Conservation (phyloP, 2,888 invertebrate species). For the Artemia sinica region DNA sequence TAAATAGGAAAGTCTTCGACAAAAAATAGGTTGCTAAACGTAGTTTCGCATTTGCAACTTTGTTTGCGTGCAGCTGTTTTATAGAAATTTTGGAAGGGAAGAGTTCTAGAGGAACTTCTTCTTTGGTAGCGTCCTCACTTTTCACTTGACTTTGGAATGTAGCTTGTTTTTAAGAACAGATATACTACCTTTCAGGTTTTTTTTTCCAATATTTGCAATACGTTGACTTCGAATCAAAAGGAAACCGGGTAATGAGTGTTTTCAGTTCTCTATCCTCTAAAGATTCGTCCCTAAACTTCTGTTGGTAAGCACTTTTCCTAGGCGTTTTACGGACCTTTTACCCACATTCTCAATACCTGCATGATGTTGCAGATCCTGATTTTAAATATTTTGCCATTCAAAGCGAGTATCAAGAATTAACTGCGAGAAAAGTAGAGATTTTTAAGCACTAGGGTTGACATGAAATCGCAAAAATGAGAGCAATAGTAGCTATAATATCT, state of each 20-base stretch:
- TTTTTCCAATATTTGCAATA: background rate
- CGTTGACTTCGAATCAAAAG: constrained; percentile 6
- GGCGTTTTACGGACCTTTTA: background rate
- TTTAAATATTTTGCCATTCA: no score
- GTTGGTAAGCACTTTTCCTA: background rate
- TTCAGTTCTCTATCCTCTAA: background rate
- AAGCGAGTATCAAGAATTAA: no score
- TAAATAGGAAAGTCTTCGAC: background rate
- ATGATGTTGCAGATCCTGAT: no score
- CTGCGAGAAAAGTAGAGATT: no score
- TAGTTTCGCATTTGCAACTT: constrained; percentile 5
- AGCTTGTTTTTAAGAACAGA: constrained; percentile 1
- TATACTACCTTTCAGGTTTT: background rate
- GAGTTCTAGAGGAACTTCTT: background rate
- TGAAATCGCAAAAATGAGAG: no score
- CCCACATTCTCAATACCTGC: constrained; percentile 4
- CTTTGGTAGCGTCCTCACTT: background rate
- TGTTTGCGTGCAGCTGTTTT: constrained; percentile 10
- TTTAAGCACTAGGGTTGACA: no score
- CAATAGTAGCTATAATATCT: no score
- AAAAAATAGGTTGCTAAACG: constrained; percentile 9
- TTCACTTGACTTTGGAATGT: constrained; percentile 1
- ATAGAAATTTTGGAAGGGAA: background rate
- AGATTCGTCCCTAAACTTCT: constrained; percentile 7
- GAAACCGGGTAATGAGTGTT: background rate